Percentiles rank a stretch among this genome's conserved stretches.
Evolutionary conservation across 2,113 vertebrate species (phyloP).

Genomic region (Pycnonotus jocosus): DNA sequence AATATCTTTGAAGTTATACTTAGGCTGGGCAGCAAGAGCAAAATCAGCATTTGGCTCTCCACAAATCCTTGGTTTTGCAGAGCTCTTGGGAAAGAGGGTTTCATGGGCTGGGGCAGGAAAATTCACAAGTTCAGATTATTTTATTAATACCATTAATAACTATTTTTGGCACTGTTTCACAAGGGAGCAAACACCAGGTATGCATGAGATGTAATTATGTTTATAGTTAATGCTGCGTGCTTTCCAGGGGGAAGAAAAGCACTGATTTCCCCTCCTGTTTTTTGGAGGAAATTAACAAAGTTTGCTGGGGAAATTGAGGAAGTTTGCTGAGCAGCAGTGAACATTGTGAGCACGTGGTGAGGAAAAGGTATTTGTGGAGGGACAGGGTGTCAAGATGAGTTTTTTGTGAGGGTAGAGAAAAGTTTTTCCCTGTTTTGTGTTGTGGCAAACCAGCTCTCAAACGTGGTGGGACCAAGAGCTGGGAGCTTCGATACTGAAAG

Average conservation of each 20-base stretch:
- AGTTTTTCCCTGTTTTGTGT: not conserved
- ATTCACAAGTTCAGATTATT: not conserved
- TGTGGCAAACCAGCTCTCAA: fast-evolving
- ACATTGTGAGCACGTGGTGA: fast-evolving
- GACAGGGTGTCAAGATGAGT: not conserved
- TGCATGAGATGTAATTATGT: not conserved
- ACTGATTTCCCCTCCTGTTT: not conserved
- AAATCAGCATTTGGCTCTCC: not conserved
- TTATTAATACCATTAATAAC: not conserved
- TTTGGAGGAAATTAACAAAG: not conserved
- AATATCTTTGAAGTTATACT: not conserved
- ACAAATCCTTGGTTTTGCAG: not conserved
- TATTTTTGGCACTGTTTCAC: not conserved
- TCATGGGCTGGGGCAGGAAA: not conserved
- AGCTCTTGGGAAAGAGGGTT: not conserved
- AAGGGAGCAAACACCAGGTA: not conserved
- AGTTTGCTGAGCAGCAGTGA: fast-evolving
- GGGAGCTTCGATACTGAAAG: not conserved
- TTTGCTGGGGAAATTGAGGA: fast-evolving
- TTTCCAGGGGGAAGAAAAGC: not conserved
- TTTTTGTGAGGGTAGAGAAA: not conserved
- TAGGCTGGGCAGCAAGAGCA: not conserved
- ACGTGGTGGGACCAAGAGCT: fast-evolving
- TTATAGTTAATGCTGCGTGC: not conserved
- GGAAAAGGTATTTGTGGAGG: not conserved